These are phyloP conservation scores for Conus ventricosus DNA, from an alignment of 1,140 invertebrate genomes.

Conservation along the genomic window DNA sequence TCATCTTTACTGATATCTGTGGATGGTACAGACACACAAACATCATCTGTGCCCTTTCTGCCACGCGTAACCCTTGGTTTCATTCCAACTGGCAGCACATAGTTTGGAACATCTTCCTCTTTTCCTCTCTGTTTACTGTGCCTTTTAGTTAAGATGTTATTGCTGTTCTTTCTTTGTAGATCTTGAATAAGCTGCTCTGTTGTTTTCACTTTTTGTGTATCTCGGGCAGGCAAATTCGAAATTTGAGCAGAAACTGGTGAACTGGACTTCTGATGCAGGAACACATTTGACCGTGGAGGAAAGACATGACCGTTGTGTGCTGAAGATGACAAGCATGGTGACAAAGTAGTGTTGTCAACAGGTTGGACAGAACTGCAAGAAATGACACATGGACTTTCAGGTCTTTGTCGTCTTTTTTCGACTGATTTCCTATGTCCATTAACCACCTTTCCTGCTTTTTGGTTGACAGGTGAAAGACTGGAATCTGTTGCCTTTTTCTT, in stretches of 20 bases:
- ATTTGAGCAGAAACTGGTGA: conserved; percentile 34
- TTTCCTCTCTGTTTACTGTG: conserved; percentile 70
- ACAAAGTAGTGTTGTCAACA: neutral
- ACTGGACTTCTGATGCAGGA: conserved; percentile 32
- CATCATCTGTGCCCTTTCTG: conserved; percentile 47
- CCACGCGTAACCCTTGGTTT: conserved; percentile 58
- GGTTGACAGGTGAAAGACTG: conserved; percentile 47
- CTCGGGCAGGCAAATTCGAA: conserved; percentile 31
- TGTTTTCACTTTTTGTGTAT: conserved; percentile 84
- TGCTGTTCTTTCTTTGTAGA: conserved; percentile 80
- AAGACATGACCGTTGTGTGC: conserved; percentile 7
- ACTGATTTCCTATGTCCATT: conserved; percentile 45
- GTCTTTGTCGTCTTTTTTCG: conserved; percentile 5
- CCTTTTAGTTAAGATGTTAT: conserved; percentile 69
- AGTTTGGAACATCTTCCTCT: conserved; percentile 65
- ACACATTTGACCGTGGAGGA: neutral
- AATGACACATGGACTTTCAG: conserved; percentile 13
- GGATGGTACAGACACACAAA: conserved; percentile 38
- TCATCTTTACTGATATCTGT: conserved; percentile 76
- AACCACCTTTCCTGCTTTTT: conserved; percentile 39
- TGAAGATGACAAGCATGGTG: neutral
- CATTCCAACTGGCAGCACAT: conserved; percentile 64
- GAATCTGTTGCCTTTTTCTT: conserved; percentile 28
- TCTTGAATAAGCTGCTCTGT: conserved; percentile 88
- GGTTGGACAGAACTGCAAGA: neutral